Conservation (phyloP, 2,888 invertebrate genomes). For the Anoplius nigerrimus region DNA sequence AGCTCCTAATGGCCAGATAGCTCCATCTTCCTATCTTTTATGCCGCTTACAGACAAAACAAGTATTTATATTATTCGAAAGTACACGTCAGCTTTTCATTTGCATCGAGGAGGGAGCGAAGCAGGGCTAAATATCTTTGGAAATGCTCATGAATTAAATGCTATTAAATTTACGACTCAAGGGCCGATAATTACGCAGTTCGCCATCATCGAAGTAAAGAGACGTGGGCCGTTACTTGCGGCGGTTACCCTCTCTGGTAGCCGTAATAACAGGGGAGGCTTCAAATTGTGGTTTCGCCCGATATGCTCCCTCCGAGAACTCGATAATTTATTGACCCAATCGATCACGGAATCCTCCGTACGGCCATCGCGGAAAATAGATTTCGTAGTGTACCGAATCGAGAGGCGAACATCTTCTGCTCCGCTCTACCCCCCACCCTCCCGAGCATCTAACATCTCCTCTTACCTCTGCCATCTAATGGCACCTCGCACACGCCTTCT, state of each 20-base stretch:
- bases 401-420: no score
- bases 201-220: constrained; percentile 27
- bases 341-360: constrained; percentile 38
- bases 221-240: constrained; percentile 45
- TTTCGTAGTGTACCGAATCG: constrained; percentile 1
- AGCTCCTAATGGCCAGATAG: constrained; percentile 28
- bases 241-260: constrained; percentile 46
- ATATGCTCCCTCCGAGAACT: constrained; percentile 37
- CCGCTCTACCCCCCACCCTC: no score
- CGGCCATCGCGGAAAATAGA: constrained; percentile 23
- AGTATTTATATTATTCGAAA: no score
- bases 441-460: no score
- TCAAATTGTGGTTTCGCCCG: constrained; percentile 56
- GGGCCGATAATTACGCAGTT: constrained; percentile 38
- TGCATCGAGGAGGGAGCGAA: neutral
- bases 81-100: no score
- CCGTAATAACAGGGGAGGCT: constrained; percentile 51
- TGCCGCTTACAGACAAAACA: neutral
- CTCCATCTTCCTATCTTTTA: constrained; percentile 21
- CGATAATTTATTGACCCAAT: constrained; percentile 51
- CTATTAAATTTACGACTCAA: constrained; percentile 62
- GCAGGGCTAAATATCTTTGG: constrained; percentile 42
- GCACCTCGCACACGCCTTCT: no score
- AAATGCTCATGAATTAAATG: constrained; percentile 68
- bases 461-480: no score